Evolutionary conservation across 2,888 invertebrate genomes (phyloP).

Genomic region (Drosophila picticornis): DNA sequence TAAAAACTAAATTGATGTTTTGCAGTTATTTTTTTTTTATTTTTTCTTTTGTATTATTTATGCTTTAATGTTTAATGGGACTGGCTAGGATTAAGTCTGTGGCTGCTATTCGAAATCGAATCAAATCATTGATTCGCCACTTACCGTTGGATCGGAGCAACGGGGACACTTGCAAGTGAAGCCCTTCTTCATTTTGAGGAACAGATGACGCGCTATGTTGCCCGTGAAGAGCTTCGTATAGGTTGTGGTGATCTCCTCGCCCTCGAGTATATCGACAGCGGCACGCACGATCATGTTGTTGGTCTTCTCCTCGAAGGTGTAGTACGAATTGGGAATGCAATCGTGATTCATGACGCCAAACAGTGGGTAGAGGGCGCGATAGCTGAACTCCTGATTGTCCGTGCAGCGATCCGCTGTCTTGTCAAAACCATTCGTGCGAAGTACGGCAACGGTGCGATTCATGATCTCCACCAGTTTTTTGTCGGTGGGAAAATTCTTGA

Average conservation of each 20-base stretch:
- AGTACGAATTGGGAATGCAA: slow-evolving; percentile 90
- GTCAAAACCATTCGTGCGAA: slow-evolving; percentile 85
- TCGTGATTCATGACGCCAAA: slow-evolving; percentile 90
- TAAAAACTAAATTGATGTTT: not conserved
- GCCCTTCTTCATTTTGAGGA: slow-evolving; percentile 88
- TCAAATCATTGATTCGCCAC: slow-evolving; percentile 52
- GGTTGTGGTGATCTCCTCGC: slow-evolving; percentile 89
- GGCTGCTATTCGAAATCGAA: not conserved
- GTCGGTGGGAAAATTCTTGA: slow-evolving; percentile 83
- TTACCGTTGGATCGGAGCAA: slow-evolving; percentile 90
- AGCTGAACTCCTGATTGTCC: slow-evolving; percentile 84
- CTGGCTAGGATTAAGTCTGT: fast-evolving
- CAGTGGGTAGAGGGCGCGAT: slow-evolving; percentile 89
- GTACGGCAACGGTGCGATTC: slow-evolving; percentile 83
- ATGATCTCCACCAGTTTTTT: slow-evolving; percentile 83
- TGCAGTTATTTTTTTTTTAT: not conserved
- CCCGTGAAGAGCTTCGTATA: slow-evolving; percentile 90
- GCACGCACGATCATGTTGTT: slow-evolving; percentile 88
- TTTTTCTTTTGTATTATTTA: no score
- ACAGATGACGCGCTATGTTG: slow-evolving; percentile 88
- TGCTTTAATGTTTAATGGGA: not conserved
- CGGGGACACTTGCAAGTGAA: slow-evolving; percentile 89
- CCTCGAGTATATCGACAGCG: slow-evolving; percentile 87
- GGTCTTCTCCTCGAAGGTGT: slow-evolving; percentile 87
- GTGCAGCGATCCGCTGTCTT: slow-evolving; percentile 80